phyloP scores from a whole-genome alignment of 1,140 invertebrate genomes.

The Pissodes strobi region DNA sequence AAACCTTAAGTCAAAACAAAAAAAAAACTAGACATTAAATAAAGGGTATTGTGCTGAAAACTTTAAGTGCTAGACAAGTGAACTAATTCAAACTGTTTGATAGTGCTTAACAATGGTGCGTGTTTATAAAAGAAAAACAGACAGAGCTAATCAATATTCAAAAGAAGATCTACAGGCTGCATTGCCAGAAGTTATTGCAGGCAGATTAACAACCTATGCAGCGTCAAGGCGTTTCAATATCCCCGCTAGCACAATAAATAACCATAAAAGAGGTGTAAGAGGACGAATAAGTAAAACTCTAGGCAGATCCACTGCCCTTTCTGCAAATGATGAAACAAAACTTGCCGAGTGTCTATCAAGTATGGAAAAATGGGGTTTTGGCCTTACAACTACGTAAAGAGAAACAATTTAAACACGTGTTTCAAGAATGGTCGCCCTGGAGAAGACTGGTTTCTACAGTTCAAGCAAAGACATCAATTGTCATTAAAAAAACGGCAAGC shows the following conservation, averaged over 20 bases:
- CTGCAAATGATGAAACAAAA: conserved; percentile 40
- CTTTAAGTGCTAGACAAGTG: too few relatives aligned
- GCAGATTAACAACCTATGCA: conserved; percentile 32
- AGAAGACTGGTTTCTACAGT: conserved; percentile 52
- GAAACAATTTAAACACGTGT: conserved; percentile 46
- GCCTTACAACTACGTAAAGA: conserved; percentile 48
- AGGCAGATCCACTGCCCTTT: conserved; percentile 42
- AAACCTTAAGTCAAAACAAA: too few relatives aligned
- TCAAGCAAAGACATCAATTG: conserved; percentile 48
- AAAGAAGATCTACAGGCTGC: conserved; percentile 38
- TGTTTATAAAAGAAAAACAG: conserved; percentile 19
- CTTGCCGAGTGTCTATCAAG: conserved; percentile 40
- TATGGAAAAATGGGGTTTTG: conserved; percentile 52
- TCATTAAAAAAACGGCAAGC: conserved; percentile 48
- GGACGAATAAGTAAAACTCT: conserved; percentile 32
- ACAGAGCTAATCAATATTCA: conserved; percentile 24
- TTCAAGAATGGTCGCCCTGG: conserved; percentile 54
- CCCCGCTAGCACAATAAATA: conserved; percentile 38
- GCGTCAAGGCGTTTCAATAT: conserved; percentile 36
- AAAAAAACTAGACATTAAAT: too few relatives aligned
- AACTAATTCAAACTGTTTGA: neutral
- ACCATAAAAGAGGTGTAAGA: conserved; percentile 30
- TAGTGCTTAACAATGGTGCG: conserved; percentile 9
- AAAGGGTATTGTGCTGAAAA: too few relatives aligned
- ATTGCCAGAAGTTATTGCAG: conserved; percentile 36